phyloP scores from a whole-genome alignment of 2,797 vertebrate genomes.

The Malurus leucopterus region DNA sequence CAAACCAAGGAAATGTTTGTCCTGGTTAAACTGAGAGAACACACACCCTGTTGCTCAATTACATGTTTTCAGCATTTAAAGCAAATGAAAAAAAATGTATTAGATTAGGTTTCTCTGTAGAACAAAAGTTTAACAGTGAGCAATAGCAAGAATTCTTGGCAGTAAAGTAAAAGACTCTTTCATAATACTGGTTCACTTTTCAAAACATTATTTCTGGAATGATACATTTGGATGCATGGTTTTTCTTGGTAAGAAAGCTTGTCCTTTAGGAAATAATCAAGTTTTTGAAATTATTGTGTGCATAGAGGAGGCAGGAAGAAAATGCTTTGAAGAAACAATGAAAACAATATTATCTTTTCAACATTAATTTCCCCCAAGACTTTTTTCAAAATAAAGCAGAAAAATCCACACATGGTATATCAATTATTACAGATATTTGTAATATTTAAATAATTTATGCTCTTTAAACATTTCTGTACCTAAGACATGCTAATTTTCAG shows the following conservation, averaged over 20 bases:
- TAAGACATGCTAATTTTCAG: slow-evolving; percentile 29
- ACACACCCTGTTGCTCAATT: slow-evolving; percentile 1
- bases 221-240: slow-evolving; percentile 27
- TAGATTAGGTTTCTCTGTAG: slow-evolving; percentile 24
- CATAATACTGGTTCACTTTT: slow-evolving; percentile 58
- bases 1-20: not conserved
- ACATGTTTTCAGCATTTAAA: slow-evolving; percentile 15
- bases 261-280: slow-evolving; percentile 63
- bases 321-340: slow-evolving; percentile 35
- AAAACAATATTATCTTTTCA: slow-evolving; percentile 56
- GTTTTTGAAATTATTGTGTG: slow-evolving; percentile 48
- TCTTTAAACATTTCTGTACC: not conserved
- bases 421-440: slow-evolving; percentile 10
- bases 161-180: slow-evolving; percentile 49
- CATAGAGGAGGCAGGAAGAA: not conserved
- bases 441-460: slow-evolving; percentile 21
- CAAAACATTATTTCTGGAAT: slow-evolving; percentile 70
- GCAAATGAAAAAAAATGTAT: slow-evolving; percentile 31
- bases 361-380: slow-evolving; percentile 29
- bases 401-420: not conserved
- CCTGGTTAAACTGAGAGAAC: not conserved
- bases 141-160: slow-evolving; percentile 52
- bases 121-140: slow-evolving; percentile 51
- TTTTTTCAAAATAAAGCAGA: slow-evolving; percentile 10
- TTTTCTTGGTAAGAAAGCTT: slow-evolving; percentile 56